Conservation (phyloP, 2,888 invertebrate genomes). For the Schizotus pectinicornis region DNA sequence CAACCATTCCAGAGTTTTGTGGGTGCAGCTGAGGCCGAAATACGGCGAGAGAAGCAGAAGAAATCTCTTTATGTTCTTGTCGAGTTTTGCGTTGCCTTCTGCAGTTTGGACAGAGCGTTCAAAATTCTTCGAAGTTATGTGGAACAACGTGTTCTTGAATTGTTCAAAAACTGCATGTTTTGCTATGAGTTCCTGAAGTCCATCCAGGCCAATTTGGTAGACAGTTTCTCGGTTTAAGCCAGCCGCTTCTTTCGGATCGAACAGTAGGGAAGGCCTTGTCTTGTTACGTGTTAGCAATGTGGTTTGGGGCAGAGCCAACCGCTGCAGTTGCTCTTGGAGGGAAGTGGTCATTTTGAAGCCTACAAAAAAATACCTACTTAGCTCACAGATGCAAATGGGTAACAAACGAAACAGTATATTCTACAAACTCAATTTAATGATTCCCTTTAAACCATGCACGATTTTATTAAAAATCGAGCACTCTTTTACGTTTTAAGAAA, state of each 20-base stretch:
- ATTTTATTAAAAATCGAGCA: too few relatives aligned
- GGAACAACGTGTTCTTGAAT: slow-evolving; percentile 80
- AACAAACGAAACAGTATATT: too few relatives aligned
- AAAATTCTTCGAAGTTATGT: slow-evolving; percentile 75
- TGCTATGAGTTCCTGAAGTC: slow-evolving; percentile 80
- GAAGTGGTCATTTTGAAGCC: slow-evolving; percentile 67
- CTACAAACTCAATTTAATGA: too few relatives aligned
- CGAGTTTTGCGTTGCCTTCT: slow-evolving; percentile 77
- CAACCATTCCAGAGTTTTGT: slow-evolving; percentile 95
- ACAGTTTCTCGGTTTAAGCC: slow-evolving; percentile 83
- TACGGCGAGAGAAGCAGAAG: slow-evolving; percentile 85
- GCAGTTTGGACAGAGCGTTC: slow-evolving; percentile 80
- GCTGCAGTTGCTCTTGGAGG: slow-evolving; percentile 78
- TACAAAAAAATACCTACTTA: background rate
- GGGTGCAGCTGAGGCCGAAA: slow-evolving; percentile 81
- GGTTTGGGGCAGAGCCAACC: slow-evolving; percentile 78
- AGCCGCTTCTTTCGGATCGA: slow-evolving; percentile 89
- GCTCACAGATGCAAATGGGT: too few relatives aligned
- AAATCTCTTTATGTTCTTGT: slow-evolving; percentile 79
- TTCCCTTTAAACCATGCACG: too few relatives aligned
- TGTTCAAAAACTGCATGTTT: slow-evolving; percentile 75
- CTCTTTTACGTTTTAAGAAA: too few relatives aligned
- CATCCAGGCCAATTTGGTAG: slow-evolving; percentile 85
- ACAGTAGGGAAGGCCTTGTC: slow-evolving; percentile 82
- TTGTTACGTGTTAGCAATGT: slow-evolving; percentile 69